These are phyloP conservation scores for Phenacoccus solenopsis DNA, from an alignment of 1,140 invertebrate species.

Conservation along the genomic window DNA sequence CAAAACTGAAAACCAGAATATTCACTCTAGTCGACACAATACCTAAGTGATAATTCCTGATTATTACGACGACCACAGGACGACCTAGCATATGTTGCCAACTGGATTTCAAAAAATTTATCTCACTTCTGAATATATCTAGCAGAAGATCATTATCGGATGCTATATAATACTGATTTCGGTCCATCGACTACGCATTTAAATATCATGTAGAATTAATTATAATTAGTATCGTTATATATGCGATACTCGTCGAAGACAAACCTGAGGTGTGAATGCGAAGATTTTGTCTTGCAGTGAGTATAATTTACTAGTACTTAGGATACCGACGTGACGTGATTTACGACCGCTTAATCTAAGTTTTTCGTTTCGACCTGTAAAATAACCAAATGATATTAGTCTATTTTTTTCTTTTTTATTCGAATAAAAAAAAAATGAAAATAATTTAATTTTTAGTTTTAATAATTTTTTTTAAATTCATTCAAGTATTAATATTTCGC, in stretches of 20 bases:
- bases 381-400: constrained; percentile 22
- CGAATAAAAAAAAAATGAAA: background rate
- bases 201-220: background rate
- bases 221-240: background rate
- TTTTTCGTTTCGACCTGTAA: constrained; percentile 77
- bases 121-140: constrained; percentile 91
- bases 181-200: constrained; percentile 77
- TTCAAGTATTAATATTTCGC: no score
- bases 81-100: constrained; percentile 90
- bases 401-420: background rate
- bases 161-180: constrained; percentile 90
- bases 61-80: constrained; percentile 75
- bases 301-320: constrained; percentile 98
- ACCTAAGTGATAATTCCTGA: constrained; percentile 88
- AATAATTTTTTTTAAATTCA: no score
- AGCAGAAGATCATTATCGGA: constrained; percentile 93
- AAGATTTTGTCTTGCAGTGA: constrained; percentile 90
- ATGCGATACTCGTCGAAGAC: constrained; percentile 21
- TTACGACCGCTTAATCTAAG: constrained; percentile 84
- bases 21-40: constrained; percentile 29
- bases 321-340: constrained; percentile 87
- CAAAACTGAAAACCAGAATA: background rate
- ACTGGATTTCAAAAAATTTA: constrained; percentile 90
- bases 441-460: no score
- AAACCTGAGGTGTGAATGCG: constrained; percentile 96